Evolutionary conservation across 2,113 vertebrate genomes (phyloP).

Genomic region (Cavia aperea): DNA sequence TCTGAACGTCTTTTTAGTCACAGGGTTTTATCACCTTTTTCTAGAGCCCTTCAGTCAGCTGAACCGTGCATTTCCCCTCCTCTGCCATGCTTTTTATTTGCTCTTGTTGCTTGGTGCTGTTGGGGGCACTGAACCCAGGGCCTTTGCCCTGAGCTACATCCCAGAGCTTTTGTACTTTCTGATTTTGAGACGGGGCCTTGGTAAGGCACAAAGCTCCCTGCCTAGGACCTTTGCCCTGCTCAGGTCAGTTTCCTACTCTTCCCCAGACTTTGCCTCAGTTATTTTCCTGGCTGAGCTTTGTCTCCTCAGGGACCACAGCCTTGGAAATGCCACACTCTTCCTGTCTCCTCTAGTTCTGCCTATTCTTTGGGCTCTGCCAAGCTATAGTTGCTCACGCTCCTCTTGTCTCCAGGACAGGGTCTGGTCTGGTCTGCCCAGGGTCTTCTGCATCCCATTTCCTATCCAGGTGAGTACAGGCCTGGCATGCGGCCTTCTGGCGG

Average conservation of each 20-base stretch:
- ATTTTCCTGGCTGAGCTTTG: not conserved
- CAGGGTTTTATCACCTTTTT: not conserved
- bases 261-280: not conserved
- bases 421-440: not conserved
- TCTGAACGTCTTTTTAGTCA: not conserved
- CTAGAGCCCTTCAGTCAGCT: not conserved
- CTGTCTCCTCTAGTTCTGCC: not conserved
- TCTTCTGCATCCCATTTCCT: not conserved
- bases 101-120: too few relatives aligned
- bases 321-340: not conserved
- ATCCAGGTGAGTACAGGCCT: not conserved
- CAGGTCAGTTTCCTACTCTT: not conserved
- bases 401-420: not conserved
- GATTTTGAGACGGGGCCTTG: not conserved
- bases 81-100: not conserved
- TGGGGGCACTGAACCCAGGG: not conserved
- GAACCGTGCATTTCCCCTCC: not conserved
- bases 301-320: not conserved
- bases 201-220: not conserved
- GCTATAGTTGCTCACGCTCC: not conserved
- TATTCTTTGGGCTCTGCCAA: not conserved
- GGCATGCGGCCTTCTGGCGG: not conserved
- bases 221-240: not conserved
- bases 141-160: not conserved
- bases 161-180: not conserved